Evolutionary conservation across 2,888 invertebrate species (phyloP).

Genomic region (Chydorus sphaericus): DNA sequence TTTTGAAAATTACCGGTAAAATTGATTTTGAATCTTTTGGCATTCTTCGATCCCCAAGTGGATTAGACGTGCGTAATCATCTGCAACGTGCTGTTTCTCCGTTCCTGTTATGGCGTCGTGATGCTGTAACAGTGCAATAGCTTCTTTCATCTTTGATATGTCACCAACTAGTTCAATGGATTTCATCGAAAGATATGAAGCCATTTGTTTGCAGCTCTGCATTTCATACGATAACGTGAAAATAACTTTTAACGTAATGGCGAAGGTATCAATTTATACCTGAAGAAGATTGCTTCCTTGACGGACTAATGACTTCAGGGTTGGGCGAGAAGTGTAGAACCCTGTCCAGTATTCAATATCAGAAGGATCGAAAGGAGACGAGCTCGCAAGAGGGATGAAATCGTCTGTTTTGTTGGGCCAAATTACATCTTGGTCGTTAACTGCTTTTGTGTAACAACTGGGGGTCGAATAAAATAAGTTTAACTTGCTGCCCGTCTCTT

Average conservation of each 20-base stretch:
- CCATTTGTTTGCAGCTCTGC: slow-evolving; percentile 58
- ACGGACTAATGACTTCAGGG: slow-evolving; percentile 60
- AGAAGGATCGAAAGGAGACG: too few species aligned
- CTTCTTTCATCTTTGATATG: slow-evolving; percentile 31
- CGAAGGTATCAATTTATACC: too few species aligned
- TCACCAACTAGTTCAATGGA: slow-evolving; percentile 38
- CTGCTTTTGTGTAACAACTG: slow-evolving; percentile 65
- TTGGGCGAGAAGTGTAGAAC: slow-evolving; percentile 68
- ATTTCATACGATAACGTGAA: neutral
- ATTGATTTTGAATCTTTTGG: slow-evolving; percentile 36
- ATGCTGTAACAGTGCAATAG: slow-evolving; percentile 49
- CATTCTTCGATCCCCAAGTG: slow-evolving; percentile 49
- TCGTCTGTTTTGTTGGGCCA: slow-evolving; percentile 66
- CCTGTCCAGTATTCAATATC: slow-evolving; percentile 90
- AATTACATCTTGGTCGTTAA: slow-evolving; percentile 47
- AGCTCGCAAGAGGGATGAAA: slow-evolving; percentile 82
- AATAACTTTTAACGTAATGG: too few species aligned
- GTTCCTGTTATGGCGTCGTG: slow-evolving; percentile 85
- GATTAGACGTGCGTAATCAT: slow-evolving; percentile 69
- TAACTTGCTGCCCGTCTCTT: slow-evolving; percentile 11
- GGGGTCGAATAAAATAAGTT: slow-evolving; percentile 62
- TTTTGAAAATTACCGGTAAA: too few species aligned
- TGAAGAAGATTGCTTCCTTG: slow-evolving; percentile 60
- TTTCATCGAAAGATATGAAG: slow-evolving; percentile 39
- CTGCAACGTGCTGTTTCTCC: slow-evolving; percentile 70